Evolutionary conservation across 2,113 vertebrate species (phyloP), one percentile per base, ranked within the genome.

Genomic region (Glaucidium brasilianum): DNA sequence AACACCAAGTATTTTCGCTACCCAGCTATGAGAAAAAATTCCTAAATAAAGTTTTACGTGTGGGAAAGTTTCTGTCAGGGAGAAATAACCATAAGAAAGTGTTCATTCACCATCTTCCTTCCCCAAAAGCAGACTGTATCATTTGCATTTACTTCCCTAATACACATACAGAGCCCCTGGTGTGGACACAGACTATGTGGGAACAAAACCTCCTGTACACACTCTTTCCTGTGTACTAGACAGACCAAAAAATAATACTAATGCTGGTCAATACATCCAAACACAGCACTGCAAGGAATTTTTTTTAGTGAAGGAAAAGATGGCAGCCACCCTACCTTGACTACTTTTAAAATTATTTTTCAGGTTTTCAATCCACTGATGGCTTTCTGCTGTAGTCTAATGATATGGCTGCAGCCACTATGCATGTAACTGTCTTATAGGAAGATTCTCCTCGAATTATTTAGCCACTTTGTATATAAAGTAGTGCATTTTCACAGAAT

Each of bases 101-200:
- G 9, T 18, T 72, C 29, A 67, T 18, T 72, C 29, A 67, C 18
- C 32, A 66, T 6, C 18, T 15, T 91, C 20, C 11, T 47, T 59
- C 12, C 10, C 32, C n/a, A 34, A 84, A 76, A 63, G 32, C 15
- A 84, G 29, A 8, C 26, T 1, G 0, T 12, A 74, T 4, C 47
- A 59, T 5, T 39, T 37, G 30, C 23, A 12, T 86, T 58, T 34
- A 41, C 15, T 52, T 78, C 60, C 68, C 52, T 56, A 56, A 74
- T 12, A 74, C 45, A 82, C 16, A 63, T 30, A 69, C 8, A 35
- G 11, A 63, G 37, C 9, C 6, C 5, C 37, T 27, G 17, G 30
- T 10, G 60, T 0, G 1, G 23, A 79, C 29, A 76, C 4, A 67
- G n/a, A 34, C 14, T 5, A 25, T 3, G 16, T 1, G 4, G 37